phyloP scores from a whole-genome alignment of 1,140 invertebrate species.

The Adoxophyes honmai region DNA sequence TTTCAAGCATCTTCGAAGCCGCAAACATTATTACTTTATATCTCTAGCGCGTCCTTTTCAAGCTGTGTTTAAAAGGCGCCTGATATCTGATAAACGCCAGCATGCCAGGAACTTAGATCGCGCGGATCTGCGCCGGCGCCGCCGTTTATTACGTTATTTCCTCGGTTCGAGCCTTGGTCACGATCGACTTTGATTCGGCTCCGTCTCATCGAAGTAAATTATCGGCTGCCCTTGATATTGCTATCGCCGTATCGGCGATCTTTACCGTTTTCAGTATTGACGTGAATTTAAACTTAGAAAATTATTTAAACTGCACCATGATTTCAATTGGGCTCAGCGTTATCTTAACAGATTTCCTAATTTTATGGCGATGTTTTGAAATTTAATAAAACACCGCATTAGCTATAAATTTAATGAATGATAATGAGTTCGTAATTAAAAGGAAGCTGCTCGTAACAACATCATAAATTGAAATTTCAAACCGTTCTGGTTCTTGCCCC shows the following conservation, averaged over 20 bases:
- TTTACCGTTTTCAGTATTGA: not conserved
- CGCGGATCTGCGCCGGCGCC: slow-evolving; percentile 14
- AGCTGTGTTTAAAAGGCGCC: not conserved
- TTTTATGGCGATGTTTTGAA: too few relatives aligned
- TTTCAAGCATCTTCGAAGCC: not conserved
- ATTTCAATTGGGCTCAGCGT: too few relatives aligned
- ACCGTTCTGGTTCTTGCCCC: not conserved
- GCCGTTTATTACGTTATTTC: slow-evolving; percentile 22
- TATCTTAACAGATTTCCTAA: too few relatives aligned
- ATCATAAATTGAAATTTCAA: not conserved
- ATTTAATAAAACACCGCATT: too few relatives aligned
- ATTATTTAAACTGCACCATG: too few relatives aligned
- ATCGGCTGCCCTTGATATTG: slow-evolving; percentile 28
- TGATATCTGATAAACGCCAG: not conserved
- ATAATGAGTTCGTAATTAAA: not conserved
- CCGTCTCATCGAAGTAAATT: slow-evolving; percentile 25
- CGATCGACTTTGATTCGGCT: slow-evolving; percentile 25
- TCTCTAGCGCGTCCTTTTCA: not conserved
- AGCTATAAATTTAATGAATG: not conserved
- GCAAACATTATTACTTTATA: not conserved
- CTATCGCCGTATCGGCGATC: slow-evolving; percentile 9
- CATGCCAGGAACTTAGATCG: not conserved
- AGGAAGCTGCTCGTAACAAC: not conserved
- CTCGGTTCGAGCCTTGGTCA: slow-evolving; percentile 24
- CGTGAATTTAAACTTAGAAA: not conserved